Conservation (phyloP, 2,797 vertebrate genomes). For the Poliocrania exsul region DNA sequence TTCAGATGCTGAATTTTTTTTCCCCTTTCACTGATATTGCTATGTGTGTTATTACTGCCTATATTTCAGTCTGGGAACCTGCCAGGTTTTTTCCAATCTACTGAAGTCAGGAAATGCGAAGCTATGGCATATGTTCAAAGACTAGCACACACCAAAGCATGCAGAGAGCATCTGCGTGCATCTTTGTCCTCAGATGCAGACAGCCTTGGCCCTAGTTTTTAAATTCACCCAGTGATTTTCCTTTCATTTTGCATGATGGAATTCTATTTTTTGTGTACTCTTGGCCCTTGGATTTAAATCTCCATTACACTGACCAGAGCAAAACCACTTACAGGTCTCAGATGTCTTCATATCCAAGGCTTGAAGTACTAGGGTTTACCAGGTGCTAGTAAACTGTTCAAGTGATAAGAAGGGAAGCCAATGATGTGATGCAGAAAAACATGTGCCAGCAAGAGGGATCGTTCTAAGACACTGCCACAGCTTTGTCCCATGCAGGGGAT, state of each 20-base stretch:
- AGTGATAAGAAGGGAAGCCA: neutral
- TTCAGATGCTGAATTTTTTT: neutral
- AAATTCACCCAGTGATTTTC: neutral
- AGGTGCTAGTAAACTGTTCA: neutral
- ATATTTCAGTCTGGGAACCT: slow-evolving; percentile 14
- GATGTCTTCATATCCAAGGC: neutral
- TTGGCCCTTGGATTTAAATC: neutral
- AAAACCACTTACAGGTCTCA: neutral
- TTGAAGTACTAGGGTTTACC: neutral
- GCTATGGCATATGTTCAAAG: slow-evolving; percentile 7
- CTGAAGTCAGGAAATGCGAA: slow-evolving; percentile 36
- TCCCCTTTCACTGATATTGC: neutral
- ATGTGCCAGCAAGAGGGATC: neutral
- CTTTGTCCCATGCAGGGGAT: neutral
- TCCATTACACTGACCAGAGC: neutral
- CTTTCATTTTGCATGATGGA: neutral
- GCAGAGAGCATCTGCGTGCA: neutral
- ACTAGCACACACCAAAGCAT: neutral
- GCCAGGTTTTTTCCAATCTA: neutral
- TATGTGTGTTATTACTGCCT: slow-evolving; percentile 52
- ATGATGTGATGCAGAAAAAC: neutral
- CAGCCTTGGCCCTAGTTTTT: neutral
- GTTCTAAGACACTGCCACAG: neutral
- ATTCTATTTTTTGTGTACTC: neutral
- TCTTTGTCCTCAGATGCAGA: slow-evolving; percentile 19